Percentiles rank a stretch among this genome's conserved stretches.
Conservation (phyloP, 1,140 invertebrate species). For the Prorops nasuta region DNA sequence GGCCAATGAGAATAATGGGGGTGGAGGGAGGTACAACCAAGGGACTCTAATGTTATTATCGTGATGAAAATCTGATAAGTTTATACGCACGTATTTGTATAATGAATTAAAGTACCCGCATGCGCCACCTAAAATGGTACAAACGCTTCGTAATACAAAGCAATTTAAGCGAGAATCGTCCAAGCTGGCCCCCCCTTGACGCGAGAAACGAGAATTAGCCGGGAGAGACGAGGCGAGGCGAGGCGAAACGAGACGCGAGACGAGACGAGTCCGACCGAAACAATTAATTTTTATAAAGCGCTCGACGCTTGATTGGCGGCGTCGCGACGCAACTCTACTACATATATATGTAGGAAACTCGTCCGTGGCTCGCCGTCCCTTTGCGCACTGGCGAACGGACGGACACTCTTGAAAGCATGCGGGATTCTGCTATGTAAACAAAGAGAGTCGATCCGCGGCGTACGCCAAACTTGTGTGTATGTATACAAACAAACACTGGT, state of each 20-base stretch:
- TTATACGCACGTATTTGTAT: background rate
- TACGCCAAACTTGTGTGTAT: no score
- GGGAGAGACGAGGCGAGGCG: no score
- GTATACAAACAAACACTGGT: no score
- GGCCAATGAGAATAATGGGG: background rate
- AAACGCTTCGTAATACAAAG: slow-evolving; percentile 32
- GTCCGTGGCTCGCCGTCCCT: no score
- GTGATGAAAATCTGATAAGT: background rate
- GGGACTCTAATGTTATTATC: background rate
- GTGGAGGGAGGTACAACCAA: background rate
- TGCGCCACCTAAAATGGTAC: slow-evolving; percentile 29
- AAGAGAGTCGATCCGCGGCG: no score
- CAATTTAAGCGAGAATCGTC: no score
- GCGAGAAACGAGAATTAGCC: slow-evolving; percentile 37
- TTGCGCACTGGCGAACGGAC: no score
- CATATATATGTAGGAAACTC: slow-evolving; percentile 17
- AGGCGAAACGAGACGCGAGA: no score
- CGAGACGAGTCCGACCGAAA: slow-evolving; percentile 40
- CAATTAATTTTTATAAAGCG: slow-evolving; percentile 43
- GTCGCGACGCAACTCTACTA: slow-evolving; percentile 8
- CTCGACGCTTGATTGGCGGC: no score
- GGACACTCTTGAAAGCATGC: no score
- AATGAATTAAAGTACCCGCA: slow-evolving; percentile 31
- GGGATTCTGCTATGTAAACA: no score
- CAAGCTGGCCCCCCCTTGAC: slow-evolving; percentile 21